phyloP scores from a whole-genome alignment of 2,113 vertebrate species.

The Ardeotis arabs region DNA sequence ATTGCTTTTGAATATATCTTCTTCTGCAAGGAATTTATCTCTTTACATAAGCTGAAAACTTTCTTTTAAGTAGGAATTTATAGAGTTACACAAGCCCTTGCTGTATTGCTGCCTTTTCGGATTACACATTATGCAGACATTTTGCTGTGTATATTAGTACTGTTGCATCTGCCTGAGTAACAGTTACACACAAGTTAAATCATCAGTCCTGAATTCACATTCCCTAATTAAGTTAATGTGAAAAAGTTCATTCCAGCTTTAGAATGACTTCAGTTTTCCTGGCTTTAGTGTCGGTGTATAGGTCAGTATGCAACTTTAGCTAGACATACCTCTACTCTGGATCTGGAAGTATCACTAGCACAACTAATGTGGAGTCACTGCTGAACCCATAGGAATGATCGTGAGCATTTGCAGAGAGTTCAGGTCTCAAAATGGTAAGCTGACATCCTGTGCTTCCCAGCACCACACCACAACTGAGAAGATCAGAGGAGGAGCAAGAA shows the following conservation, averaged over 20 bases:
- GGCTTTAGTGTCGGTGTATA: not conserved
- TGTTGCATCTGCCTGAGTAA: not conserved
- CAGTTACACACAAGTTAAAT: not conserved
- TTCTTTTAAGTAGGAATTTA: not conserved
- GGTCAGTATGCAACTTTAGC: no score
- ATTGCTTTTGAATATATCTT: not conserved
- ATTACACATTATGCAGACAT: not conserved
- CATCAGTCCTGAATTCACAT: not conserved
- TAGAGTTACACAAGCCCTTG: not conserved
- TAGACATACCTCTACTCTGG: accelerated
- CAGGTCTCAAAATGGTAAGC: not conserved
- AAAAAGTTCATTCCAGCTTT: not conserved
- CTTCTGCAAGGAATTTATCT: not conserved
- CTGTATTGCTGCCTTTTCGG: not conserved
- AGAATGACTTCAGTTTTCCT: not conserved
- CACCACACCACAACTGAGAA: not conserved
- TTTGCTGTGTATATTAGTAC: not conserved
- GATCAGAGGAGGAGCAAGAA: not conserved
- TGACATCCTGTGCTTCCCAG: not conserved
- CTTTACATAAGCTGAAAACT: not conserved
- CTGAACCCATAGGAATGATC: not conserved
- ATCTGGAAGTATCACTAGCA: not conserved
- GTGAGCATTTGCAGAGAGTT: not conserved
- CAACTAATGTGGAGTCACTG: not conserved
- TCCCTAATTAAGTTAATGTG: accelerated